Evolutionary conservation across 2,113 vertebrate species (phyloP).

Genomic region (Cercocebus atys): DNA sequence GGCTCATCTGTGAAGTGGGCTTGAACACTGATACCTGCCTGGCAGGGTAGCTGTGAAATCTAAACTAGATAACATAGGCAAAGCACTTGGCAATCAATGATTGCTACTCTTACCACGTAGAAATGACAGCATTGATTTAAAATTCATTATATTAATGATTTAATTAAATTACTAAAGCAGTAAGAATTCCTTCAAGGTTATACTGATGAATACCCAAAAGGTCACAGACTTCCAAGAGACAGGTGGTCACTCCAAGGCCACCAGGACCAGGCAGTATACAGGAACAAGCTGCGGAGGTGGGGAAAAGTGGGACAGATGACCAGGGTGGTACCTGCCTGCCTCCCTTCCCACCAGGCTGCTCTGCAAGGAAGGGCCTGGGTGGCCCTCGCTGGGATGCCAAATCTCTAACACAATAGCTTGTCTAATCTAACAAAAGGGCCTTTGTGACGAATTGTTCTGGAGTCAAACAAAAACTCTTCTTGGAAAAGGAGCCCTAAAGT

Average conservation of each 20-base stretch:
- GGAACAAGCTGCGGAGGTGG: not conserved
- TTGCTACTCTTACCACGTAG: not conserved
- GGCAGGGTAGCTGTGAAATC: not conserved
- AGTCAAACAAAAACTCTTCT: slow-evolving; percentile 44
- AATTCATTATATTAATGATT: not conserved
- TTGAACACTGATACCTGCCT: not conserved
- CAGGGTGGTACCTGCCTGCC: not conserved
- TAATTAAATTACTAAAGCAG: not conserved
- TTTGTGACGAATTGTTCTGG: slow-evolving; percentile 4
- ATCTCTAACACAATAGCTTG: not conserved
- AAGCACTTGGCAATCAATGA: not conserved
- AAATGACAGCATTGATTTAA: not conserved
- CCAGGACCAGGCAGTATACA: not conserved
- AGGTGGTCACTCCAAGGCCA: not conserved
- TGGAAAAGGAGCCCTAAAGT: not conserved
- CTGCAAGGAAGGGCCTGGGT: not conserved
- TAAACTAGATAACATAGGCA: not conserved
- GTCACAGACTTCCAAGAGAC: not conserved
- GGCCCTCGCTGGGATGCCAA: not conserved
- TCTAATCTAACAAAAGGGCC: slow-evolving; percentile 35
- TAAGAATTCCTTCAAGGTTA: slow-evolving; percentile 20
- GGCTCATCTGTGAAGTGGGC: not conserved
- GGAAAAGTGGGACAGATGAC: not conserved
- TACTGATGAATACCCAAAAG: not conserved
- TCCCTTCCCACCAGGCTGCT: not conserved